Conservation (phyloP, 2,113 vertebrate genomes). For the Mesoclemmys tuberculata region DNA sequence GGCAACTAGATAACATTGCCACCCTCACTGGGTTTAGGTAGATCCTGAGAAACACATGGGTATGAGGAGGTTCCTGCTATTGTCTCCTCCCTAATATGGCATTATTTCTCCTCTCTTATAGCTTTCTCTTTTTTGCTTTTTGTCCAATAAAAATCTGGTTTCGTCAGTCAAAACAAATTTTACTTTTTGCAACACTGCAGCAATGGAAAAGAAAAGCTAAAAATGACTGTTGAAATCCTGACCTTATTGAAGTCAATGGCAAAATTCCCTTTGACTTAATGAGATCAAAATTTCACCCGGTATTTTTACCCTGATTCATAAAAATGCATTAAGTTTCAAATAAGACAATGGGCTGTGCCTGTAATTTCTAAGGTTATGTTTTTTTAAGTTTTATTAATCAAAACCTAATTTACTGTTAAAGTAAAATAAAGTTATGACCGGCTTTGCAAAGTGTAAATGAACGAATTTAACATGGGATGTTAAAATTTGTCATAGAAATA, state of each 20-base stretch:
- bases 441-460: background rate
- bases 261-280: background rate
- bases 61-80: background rate
- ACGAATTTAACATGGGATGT: background rate
- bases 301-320: background rate
- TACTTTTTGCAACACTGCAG: background rate
- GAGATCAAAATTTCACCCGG: background rate
- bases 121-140: accelerated
- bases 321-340: background rate
- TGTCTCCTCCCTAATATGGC: background rate
- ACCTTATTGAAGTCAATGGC: background rate
- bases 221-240: background rate
- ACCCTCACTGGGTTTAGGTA: background rate
- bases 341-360: background rate
- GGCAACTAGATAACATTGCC: background rate
- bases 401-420: background rate
- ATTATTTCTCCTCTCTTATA: background rate
- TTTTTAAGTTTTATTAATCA: background rate
- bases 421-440: background rate
- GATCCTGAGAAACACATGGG: background rate
- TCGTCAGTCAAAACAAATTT: background rate
- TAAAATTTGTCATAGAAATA: background rate
- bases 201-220: background rate
- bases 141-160: background rate
- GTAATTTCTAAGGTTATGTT: background rate